Evolutionary conservation across 2,113 vertebrate genomes (phyloP).

Genomic region (Carlito syrichta): DNA sequence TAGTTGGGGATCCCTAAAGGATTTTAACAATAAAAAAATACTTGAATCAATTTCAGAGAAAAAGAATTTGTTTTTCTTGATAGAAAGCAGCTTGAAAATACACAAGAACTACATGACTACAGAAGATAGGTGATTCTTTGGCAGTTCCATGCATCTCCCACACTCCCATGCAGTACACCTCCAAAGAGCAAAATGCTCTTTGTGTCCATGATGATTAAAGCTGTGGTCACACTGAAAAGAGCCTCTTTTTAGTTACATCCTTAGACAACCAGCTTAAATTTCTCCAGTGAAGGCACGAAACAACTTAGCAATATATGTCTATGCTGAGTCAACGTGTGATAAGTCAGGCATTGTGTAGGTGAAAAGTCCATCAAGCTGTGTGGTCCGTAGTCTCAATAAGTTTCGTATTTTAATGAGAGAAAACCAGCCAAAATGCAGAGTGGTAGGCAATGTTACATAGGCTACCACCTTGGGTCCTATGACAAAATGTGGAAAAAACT

Average conservation of each 20-base stretch:
- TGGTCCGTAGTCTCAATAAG: background rate
- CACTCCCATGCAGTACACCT: background rate
- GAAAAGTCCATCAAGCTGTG: background rate
- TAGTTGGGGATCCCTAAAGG: background rate
- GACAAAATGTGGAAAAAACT: background rate
- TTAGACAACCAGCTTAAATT: background rate
- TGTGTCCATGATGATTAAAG: background rate
- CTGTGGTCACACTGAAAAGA: background rate
- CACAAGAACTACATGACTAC: background rate
- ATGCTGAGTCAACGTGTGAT: background rate
- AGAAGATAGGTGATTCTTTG: background rate
- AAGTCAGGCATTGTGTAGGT: fast-evolving
- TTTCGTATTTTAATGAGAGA: background rate
- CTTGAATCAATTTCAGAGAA: background rate
- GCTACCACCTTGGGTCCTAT: fast-evolving
- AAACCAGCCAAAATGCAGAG: too few relatives aligned
- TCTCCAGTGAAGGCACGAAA: background rate
- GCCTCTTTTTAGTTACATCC: background rate
- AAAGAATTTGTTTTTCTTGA: background rate
- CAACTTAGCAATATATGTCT: background rate
- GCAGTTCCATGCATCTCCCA: background rate
- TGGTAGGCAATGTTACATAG: background rate
- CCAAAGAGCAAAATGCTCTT: background rate
- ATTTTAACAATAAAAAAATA: background rate
- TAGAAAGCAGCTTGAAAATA: background rate